These are phyloP conservation scores for Drosophila sturtevanti DNA, from an alignment of 1,140 invertebrate species.

Conservation along the genomic window DNA sequence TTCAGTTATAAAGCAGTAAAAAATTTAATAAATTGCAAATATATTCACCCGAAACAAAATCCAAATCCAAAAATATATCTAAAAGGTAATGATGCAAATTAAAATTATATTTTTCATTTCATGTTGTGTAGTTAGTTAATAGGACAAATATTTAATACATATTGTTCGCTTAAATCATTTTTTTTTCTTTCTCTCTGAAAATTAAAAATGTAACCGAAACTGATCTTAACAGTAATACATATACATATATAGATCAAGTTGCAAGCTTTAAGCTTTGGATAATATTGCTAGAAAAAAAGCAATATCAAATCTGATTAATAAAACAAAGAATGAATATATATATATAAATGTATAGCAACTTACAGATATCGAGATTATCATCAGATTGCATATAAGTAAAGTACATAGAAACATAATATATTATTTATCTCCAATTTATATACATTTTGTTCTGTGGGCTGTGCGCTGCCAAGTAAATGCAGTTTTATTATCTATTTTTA, in stretches of 20 bases:
- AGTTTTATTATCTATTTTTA: conserved; percentile 25
- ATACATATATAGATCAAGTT: neutral
- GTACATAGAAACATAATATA: conserved; percentile 11
- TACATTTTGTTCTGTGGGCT: conserved; percentile 59
- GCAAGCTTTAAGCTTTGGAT: neutral
- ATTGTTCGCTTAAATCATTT: neutral
- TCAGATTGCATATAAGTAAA: conserved; percentile 22
- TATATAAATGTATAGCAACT: conserved; percentile 19
- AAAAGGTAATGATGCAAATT: neutral
- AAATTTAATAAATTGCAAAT: no score
- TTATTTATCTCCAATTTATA: conserved; percentile 24
- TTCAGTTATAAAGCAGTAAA: no score
- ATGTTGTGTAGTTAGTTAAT: neutral
- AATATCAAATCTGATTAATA: conserved; percentile 5
- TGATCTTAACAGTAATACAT: neutral
- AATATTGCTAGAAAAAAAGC: neutral
- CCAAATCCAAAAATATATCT: no score
- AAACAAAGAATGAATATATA: neutral
- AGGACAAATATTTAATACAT: neutral
- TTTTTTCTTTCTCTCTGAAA: neutral
- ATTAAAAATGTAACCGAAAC: neutral
- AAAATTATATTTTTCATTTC: conserved; percentile 3
- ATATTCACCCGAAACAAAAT: neutral
- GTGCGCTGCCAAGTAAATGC: conserved; percentile 66
- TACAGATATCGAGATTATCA: conserved; percentile 48